phyloP scores from a whole-genome alignment of 1,140 invertebrate species.

The Mactra quadrangularis region DNA sequence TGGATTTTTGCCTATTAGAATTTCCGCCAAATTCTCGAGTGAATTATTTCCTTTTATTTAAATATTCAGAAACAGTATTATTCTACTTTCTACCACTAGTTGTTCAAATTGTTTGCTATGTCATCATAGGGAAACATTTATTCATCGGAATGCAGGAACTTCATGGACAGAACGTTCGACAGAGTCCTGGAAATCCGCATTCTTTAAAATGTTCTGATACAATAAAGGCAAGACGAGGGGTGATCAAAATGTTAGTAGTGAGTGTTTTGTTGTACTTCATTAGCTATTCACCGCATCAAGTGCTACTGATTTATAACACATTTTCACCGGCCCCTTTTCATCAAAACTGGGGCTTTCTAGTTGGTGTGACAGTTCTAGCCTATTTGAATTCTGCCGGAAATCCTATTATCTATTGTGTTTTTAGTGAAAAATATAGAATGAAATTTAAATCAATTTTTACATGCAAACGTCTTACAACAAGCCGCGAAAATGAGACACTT shows the following conservation, averaged over 20 bases:
- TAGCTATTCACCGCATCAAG: conserved; percentile 83
- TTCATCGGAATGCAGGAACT: conserved; percentile 77
- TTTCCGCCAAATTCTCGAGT: conserved; percentile 63
- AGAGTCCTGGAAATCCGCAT: conserved; percentile 77
- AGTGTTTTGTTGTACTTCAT: conserved; percentile 83
- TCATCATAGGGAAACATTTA: conserved; percentile 77
- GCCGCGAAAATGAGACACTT: conserved; percentile 27
- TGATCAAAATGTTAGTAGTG: conserved; percentile 84
- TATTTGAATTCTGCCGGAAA: conserved; percentile 83
- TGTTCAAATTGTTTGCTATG: conserved; percentile 79
- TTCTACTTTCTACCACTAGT: conserved; percentile 82
- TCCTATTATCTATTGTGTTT: conserved; percentile 83
- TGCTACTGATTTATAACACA: conserved; percentile 81
- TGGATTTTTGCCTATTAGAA: conserved; percentile 71
- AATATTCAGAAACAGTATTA: conserved; percentile 79
- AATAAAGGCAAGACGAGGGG: conserved; percentile 80
- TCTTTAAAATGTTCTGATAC: conserved; percentile 75
- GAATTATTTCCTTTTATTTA: conserved; percentile 76
- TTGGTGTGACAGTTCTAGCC: conserved; percentile 82
- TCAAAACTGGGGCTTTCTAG: conserved; percentile 80
- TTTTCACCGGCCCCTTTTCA: conserved; percentile 76
- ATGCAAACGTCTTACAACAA: not conserved
- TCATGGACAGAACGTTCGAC: conserved; percentile 59
- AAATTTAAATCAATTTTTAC: conserved; percentile 53
- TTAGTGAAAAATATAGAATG: conserved; percentile 82